phyloP scores from a whole-genome alignment of 2,113 vertebrate species.

The Phainopepla nitens region DNA sequence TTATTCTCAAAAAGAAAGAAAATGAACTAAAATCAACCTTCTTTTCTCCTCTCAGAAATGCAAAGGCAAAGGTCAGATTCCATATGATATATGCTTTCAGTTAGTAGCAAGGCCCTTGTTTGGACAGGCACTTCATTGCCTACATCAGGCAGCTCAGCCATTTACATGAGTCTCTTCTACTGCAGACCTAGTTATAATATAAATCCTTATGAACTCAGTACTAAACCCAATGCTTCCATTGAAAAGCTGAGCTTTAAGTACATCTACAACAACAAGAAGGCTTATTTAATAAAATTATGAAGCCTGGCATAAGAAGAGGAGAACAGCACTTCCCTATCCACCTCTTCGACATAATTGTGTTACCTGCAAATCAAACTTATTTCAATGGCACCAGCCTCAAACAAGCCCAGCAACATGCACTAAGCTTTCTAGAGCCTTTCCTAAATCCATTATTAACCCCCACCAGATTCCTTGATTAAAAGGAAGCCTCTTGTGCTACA shows the following conservation, averaged over 20 bases:
- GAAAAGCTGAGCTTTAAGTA: not conserved
- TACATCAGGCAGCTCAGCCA: not conserved
- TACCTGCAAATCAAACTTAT: not conserved
- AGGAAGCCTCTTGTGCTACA: not conserved
- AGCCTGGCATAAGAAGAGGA: not conserved
- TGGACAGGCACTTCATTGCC: not conserved
- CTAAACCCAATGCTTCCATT: not conserved
- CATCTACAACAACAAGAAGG: not conserved
- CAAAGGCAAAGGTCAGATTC: not conserved
- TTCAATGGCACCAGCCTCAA: not conserved
- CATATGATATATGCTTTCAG: not conserved
- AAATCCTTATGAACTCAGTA: not conserved
- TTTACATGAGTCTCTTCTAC: not conserved
- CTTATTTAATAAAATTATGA: not conserved
- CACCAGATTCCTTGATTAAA: not conserved
- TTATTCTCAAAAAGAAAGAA: not conserved
- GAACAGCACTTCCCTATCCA: not conserved
- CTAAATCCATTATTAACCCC: not conserved
- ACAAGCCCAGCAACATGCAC: not conserved
- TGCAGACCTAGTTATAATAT: not conserved
- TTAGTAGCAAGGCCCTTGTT: not conserved
- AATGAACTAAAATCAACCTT: not conserved
- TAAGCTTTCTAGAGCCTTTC: slow-evolving; percentile 17
- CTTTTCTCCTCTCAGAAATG: not conserved
- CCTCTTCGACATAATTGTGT: not conserved